phyloP scores from a whole-genome alignment of 2,113 vertebrate species.

The Oenanthe oenanthe region DNA sequence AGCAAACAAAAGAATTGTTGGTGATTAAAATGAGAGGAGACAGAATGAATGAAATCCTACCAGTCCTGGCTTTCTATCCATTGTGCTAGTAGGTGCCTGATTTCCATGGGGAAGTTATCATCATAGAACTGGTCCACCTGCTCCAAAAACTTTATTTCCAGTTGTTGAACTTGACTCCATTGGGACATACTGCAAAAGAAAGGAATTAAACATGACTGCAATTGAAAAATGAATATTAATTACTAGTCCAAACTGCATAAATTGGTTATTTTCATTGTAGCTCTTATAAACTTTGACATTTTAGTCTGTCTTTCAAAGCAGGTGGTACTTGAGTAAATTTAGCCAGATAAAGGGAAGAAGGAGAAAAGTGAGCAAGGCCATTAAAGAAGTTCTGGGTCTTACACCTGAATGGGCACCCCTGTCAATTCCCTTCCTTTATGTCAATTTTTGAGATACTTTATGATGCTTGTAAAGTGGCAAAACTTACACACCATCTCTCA shows the following conservation, averaged over 20 bases:
- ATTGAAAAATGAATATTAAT: neutral
- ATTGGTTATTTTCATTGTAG: neutral
- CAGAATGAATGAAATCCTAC: conserved; percentile 71
- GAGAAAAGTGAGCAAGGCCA: neutral
- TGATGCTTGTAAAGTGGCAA: neutral
- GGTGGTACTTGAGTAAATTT: neutral
- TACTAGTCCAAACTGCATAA: neutral
- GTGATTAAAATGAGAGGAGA: neutral
- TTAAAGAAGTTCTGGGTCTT: neutral
- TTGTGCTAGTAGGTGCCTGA: conserved; percentile 88
- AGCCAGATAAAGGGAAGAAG: neutral
- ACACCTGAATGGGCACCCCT: neutral
- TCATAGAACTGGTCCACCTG: conserved; percentile 97
- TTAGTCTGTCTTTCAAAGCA: neutral
- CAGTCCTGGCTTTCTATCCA: conserved; percentile 98
- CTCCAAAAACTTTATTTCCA: conserved; percentile 94
- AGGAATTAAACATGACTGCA: neutral
- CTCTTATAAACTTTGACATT: neutral
- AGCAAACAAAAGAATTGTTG: neutral
- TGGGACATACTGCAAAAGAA: conserved; percentile 88
- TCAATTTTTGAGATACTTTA: neutral
- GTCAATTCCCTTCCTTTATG: neutral
- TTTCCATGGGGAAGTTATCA: conserved; percentile 97
- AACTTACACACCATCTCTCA: neutral
- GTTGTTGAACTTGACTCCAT: conserved; percentile 95